Conservation (phyloP, 2,888 invertebrate species). For the Luperina nickerlii region DNA sequence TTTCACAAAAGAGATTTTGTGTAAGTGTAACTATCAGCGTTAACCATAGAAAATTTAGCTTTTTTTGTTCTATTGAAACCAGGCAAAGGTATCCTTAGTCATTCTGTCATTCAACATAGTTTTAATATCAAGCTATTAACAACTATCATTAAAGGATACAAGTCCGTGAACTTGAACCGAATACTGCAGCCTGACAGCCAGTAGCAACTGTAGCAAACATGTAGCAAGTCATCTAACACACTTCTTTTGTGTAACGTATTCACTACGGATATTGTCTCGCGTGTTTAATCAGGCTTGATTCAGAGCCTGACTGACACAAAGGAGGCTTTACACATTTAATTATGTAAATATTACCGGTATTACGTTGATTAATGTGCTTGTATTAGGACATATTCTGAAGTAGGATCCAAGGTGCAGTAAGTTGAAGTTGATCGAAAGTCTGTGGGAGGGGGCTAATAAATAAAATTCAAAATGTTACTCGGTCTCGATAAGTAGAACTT, state of each 20-base stretch:
- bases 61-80: not conserved
- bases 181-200: constrained; percentile 37
- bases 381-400: constrained; percentile 7
- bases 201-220: constrained; percentile 40
- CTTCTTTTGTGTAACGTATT: constrained; percentile 57
- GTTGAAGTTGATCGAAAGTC: not conserved
- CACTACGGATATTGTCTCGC: constrained; percentile 58
- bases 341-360: constrained; percentile 53
- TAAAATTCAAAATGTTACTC: not conserved
- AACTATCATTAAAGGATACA: constrained; percentile 36
- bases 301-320: constrained; percentile 53
- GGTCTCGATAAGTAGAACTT: not conserved
- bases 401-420: not conserved
- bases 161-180: constrained; percentile 46
- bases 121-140: constrained; percentile 24
- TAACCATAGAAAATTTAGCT: constrained; percentile 1
- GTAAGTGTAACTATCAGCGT: not conserved
- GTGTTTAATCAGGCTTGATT: constrained; percentile 55
- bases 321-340: constrained; percentile 48
- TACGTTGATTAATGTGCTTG: constrained; percentile 46
- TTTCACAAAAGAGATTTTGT: constrained; percentile 9
- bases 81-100: constrained; percentile 14
- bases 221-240: constrained; percentile 46
- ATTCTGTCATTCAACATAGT: constrained; percentile 11
- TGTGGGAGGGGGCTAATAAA: not conserved